Evolutionary conservation across 2,797 vertebrate species (phyloP), one percentile per base, ranked within the genome.

Genomic region (Clarias laeviceps): DNA sequence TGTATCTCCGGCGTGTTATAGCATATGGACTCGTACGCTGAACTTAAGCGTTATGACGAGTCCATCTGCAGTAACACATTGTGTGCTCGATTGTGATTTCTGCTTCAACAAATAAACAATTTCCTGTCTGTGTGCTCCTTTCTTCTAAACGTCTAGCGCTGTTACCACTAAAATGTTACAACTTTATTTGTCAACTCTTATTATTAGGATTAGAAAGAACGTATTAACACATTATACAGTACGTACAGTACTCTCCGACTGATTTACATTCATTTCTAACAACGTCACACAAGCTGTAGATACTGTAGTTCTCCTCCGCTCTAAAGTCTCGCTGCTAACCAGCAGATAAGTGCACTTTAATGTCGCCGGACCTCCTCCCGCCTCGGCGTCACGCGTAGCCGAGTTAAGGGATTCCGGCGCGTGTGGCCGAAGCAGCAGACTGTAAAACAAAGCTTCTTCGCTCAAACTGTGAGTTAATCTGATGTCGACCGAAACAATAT

Each of bases 381-480:
- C 80, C 86, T 89, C 65, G 29, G 87, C 82, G 82, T 86, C 80
- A 89, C 77, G 86, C 84, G 82, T 84, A 85, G 80, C 77, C 56
- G 83, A 82, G 54, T 61, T 87, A 84, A 85, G 86, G 56, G 89
- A 81, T 80, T 83, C 57, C 73, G 70, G 82, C 54, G 54, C 20
- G 37, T 79, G 84, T 86, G 87, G 86, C 86, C 68, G 69, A 68
- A 64, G 88, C 84, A 86, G 82, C 88, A 88, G 90, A 88, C 89
- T 88, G 89, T 89, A 88, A 91, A 90, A 90, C 84, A 80, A 91
- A 80, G 89, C 90, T 85, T 80, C 84, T 87, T 86, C 72, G 78
- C 84, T 89, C 88, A 89, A 87, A 88, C 91, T 89, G 88, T 72
- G 89, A 87, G 86, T 87, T 90, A 90, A 91, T 91, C 89, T 86